Evolutionary conservation across 2,888 invertebrate species (phyloP).

Genomic region (Bombylius major): DNA sequence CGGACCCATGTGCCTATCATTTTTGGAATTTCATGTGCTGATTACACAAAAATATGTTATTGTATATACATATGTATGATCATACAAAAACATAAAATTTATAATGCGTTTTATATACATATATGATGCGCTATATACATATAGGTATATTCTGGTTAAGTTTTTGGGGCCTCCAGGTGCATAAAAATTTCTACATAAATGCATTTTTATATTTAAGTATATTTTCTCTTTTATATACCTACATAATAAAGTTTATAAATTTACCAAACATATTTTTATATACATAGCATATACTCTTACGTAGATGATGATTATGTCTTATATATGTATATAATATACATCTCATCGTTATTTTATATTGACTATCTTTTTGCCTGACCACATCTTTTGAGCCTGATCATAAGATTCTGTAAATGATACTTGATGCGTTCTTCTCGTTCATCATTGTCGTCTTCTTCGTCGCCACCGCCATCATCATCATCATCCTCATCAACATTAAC

Average conservation of each 20-base stretch:
- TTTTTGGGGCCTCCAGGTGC: slow-evolving; percentile 6
- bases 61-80: no score
- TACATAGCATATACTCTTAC: no score
- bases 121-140: background rate
- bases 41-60: slow-evolving; percentile 2
- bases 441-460: background rate
- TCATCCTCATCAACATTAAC: background rate
- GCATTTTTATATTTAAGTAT: no score
- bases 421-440: background rate
- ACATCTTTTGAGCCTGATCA: no score
- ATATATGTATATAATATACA: no score
- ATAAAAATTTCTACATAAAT: background rate
- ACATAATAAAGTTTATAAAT: no score
- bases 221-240: no score
- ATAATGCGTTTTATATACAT: background rate
- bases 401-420: no score
- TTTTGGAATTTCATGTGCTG: slow-evolving; percentile 12
- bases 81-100: slow-evolving; percentile 4
- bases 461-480: background rate
- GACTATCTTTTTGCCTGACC: no score
- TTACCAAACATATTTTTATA: no score
- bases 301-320: no score
- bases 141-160: background rate
- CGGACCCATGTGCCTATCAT: background rate
- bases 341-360: no score